Evolutionary conservation across 2,113 vertebrate genomes (phyloP).

Genomic region (Clarias batrachus): DNA sequence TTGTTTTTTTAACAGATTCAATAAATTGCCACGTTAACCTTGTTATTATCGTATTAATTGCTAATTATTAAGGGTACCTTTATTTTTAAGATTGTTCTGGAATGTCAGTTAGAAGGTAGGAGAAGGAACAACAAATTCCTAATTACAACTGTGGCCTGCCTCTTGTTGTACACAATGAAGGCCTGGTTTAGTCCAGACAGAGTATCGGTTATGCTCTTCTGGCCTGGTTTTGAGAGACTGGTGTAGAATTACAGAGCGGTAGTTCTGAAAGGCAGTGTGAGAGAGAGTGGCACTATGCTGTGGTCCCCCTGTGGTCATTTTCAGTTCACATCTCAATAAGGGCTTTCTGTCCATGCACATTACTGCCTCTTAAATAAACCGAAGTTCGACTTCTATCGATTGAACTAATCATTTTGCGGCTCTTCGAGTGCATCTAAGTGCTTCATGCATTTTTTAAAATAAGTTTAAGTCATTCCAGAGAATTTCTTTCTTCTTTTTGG

Average conservation of each 20-base stretch:
- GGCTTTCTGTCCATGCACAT: not conserved
- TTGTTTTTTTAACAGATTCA: not conserved
- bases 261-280: not conserved
- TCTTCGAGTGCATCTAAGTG: conserved; percentile 51
- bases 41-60: not conserved
- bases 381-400: conserved; percentile 42
- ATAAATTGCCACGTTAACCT: not conserved
- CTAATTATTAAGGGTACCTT: not conserved
- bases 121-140: not conserved
- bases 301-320: not conserved
- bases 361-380: not conserved
- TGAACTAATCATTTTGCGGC: conserved; percentile 33
- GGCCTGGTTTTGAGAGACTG: not conserved
- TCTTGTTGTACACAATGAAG: not conserved
- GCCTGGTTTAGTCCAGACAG: not conserved
- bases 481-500: not conserved
- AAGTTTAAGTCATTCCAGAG: not conserved
- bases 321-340: not conserved
- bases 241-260: not conserved
- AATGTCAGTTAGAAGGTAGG: not conserved
- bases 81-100: not conserved
- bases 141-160: not conserved
- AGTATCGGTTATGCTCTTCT: not conserved
- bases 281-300: not conserved
- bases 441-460: not conserved